phyloP scores from a whole-genome alignment of 2,888 invertebrate genomes.

The Nomada hirtipes region DNA sequence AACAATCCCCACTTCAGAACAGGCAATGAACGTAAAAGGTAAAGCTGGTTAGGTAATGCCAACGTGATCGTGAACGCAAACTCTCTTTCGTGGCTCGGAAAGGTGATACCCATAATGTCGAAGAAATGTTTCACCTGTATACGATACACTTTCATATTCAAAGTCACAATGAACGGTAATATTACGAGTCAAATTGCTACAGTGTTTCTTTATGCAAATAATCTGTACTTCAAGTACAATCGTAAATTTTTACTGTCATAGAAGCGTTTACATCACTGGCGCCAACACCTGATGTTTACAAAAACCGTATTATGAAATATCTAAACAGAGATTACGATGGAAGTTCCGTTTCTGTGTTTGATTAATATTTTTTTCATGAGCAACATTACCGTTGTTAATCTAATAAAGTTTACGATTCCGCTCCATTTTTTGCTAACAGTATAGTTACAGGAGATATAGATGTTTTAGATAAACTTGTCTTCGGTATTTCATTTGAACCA shows the following conservation, averaged over 20 bases:
- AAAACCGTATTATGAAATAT: too few relatives aligned
- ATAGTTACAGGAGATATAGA: too few relatives aligned
- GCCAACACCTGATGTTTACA: too few relatives aligned
- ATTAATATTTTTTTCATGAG: too few relatives aligned
- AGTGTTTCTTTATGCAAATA: not conserved
- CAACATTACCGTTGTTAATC: too few relatives aligned
- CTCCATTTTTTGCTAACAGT: too few relatives aligned
- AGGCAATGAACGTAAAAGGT: conserved; percentile 76
- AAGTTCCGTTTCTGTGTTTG: too few relatives aligned
- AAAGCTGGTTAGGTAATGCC: conserved; percentile 77
- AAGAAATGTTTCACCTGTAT: conserved; percentile 17
- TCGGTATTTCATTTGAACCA: too few relatives aligned
- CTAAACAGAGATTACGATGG: too few relatives aligned
- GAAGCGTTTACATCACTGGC: too few relatives aligned
- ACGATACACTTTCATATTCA: conserved; percentile 1
- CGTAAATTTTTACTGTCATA: not conserved
- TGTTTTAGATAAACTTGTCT: too few relatives aligned
- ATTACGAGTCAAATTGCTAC: not conserved
- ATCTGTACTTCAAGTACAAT: not conserved
- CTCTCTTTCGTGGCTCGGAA: conserved; percentile 44
- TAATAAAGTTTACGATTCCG: too few relatives aligned
- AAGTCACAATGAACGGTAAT: not conserved
- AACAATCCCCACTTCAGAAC: conserved; percentile 72
- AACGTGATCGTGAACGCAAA: conserved; percentile 66
- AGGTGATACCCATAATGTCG: conserved; percentile 32